Base-by-base conservation (phyloP, 2,797 vertebrate genomes). In the Delichon dasypus region DNA sequence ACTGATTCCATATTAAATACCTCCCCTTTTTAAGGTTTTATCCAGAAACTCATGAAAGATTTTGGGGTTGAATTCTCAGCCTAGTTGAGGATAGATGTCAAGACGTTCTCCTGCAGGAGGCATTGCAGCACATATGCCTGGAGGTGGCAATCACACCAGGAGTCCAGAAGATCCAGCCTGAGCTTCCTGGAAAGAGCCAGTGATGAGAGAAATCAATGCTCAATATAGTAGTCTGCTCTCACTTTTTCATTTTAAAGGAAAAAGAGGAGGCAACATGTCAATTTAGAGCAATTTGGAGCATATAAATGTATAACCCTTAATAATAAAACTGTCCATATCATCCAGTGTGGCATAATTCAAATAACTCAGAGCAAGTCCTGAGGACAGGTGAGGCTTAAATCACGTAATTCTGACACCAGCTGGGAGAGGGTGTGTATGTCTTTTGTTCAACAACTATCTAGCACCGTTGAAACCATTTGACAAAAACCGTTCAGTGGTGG, bases 371-470 rank as follows among this genome's bases (percentile, higher is more conserved):
- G 25, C 50, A 86, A 64, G 51, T 57, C 16, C 51, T 67, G 44
- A 81, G 48, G 40, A 66, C 16, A 21, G n/a, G 16, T 45, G 22
- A 73, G 40, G 32, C 42, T 54, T 57, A 50, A 73, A 80, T 16
- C 16, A 14, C 1, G 0, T 47, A 5, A 87, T 86, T 70, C 34
- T 60, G 16, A 50, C 76, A 53, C 9, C 10, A 38, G 10, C 10
- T 86, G 22, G 9, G 18, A 32, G 17, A 21, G 3, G 0, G 4
- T 5, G 7, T 4, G 14, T 12, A 9, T 23, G 16, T 22, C 16
- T 71, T 83, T 44, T 71, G 36, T 50, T 48, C 30, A 68, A 55
- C 20, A 51, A 0, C 47, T 51, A n/a, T 18, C 58, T 50, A 66
- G 36, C 15, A 15, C 54, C 25, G 16, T 20, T 74, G 58, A 90